Evolutionary conservation across 2,797 vertebrate species (phyloP), one percentile per base, ranked within the genome.

Genomic region (Lagodon rhomboides): DNA sequence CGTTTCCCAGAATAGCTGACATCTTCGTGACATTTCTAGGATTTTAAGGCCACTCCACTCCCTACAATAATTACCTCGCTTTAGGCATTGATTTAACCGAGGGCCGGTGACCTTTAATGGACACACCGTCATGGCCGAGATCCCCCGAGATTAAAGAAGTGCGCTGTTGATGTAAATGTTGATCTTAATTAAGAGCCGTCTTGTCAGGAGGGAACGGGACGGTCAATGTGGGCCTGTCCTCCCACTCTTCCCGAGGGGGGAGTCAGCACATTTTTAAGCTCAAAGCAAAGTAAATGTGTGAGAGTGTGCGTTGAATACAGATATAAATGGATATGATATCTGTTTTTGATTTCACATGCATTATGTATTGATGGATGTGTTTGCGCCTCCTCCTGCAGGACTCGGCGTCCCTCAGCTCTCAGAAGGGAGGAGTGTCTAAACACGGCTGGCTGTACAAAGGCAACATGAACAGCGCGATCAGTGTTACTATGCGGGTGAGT

Each of bases 391-490:
- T 75, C 65, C 63, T 69, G 70, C 86, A 99, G 98, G 98, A 99
- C 84, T 95, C 97, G 3, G 96, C 97, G 30, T 99, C 98, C 54
- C 96, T 99, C 0, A 96, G 97, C 4, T 98, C 98, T 79, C 98
- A 98, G 94, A 99, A 97, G 90, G 98, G 97, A 43, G 98, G 97
- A 18, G 96, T 99, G 86, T 98, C 97, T 38, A 99, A 97, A 88
- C 98, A 99, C 5, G 97, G 98, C 87, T 99, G 98, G 98, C 94
- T 99, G 30, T 96, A 98, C 93, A 99, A 99, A 94, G 98, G 97
- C 94, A 99, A 99, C 91, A 97, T 99, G 97, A 99, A 99, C 88
- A 98, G 97, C 67, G 97, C 98, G 3, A 99, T 99, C 91, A 99
- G 98, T 58, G 98, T 99, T 59, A 99, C 98, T 11, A 99, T 99